Evolutionary conservation across 1,140 invertebrate genomes (phyloP).

Genomic region (Daktulosphaira vitifoliae): DNA sequence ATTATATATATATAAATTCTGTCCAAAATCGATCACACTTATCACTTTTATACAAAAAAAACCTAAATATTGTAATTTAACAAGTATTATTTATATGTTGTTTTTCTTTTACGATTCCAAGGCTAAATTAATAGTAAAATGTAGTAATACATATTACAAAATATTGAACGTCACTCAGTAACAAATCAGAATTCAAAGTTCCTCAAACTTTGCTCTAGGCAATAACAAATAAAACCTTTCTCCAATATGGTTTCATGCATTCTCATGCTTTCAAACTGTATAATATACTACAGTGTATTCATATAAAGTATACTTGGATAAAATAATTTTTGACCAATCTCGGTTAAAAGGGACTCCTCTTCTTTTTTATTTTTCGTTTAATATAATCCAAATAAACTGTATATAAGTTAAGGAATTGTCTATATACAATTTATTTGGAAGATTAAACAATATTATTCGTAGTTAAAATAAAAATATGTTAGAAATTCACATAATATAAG

Average conservation of each 20-base stretch:
- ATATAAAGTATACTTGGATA: not conserved
- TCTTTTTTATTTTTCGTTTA: not conserved
- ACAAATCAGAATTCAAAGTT: not conserved
- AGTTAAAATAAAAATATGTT: too few relatives aligned
- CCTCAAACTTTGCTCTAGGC: not conserved
- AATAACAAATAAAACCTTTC: slow-evolving; percentile 11
- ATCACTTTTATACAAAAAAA: too few relatives aligned
- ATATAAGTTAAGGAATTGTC: not conserved
- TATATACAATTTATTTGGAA: not conserved
- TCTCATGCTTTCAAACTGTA: not conserved
- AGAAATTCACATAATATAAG: too few relatives aligned
- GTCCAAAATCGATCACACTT: not conserved
- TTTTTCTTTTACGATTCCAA: too few relatives aligned
- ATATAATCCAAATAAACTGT: slow-evolving; percentile 5
- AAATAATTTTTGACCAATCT: slow-evolving; percentile 26
- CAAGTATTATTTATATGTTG: too few relatives aligned
- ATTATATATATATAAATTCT: too few relatives aligned
- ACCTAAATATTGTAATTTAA: too few relatives aligned
- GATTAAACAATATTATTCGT: slow-evolving; percentile 6
- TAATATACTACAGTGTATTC: not conserved
- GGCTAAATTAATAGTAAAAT: too few relatives aligned
- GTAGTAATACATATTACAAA: too few relatives aligned
- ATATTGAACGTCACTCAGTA: not conserved
- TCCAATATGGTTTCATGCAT: not conserved
- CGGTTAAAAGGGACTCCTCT: not conserved